Evolutionary conservation across 2,888 invertebrate species (phyloP), one percentile per base, ranked within the genome.

Genomic region (Lochmaea capreae): DNA sequence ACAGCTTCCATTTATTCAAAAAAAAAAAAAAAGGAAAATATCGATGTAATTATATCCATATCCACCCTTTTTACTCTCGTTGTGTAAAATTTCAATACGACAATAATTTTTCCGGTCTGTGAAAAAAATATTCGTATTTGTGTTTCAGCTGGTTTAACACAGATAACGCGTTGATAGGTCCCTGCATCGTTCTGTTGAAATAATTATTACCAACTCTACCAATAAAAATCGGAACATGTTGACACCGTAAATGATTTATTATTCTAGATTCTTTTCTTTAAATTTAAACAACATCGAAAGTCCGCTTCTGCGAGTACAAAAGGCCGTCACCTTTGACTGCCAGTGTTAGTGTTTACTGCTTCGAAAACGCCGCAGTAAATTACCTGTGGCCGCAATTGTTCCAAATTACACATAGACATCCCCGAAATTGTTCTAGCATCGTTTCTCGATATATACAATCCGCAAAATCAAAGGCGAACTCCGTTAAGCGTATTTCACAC

Each of bases 391-490:
- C 71, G 57, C 71, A 71, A 71, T 71, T 71, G 71, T 71, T 71
- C 76, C 71, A 69, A 76, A 78, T 78, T 78, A 78, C 78, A 76
- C 78, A 74, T 77, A 78, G 78, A 78, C 78, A 76, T 68, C 73
- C 73, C 67, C 57, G 66, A 74, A 71, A 78, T 78, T 78, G 76
- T 78, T 78, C 72, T 76, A 73, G 70, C 73, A 75, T 74, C 69
- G 74, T 79, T 78, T 76, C 78, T 81, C 80, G 76, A 81, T 81
- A 54, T 18, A 78, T 77, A 71, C 77, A 79, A 81, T 81, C 80
- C 80, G 76, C 79, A 71, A 76, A 81, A 81, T 81, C 81, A 81
- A 81, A 81, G 81, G 80, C 68, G 70, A 69, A 79, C 74, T 73
- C 75, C 76, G 67, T 39, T 65, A 65, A 73, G 76, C 76, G 76